Conservation (phyloP, 2,113 vertebrate genomes). For the Numida meleagris region DNA sequence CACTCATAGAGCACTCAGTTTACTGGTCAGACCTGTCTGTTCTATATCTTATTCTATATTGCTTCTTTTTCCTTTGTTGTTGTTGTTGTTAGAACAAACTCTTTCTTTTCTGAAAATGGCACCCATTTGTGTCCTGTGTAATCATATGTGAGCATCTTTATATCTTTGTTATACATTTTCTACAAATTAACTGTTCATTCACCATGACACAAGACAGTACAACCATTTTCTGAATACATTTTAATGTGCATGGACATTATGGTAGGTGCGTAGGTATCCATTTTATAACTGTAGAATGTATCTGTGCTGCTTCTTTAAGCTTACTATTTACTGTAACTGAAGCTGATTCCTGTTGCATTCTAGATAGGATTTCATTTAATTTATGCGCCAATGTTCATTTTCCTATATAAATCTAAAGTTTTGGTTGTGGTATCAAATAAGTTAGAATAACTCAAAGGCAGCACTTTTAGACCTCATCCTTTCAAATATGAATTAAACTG, state of each 20-base stretch:
- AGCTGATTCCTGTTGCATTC: not conserved
- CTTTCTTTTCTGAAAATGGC: not conserved
- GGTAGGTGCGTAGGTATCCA: not conserved
- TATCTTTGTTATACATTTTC: not conserved
- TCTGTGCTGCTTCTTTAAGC: not conserved
- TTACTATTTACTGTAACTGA: slow-evolving; percentile 16
- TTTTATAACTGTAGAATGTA: not conserved
- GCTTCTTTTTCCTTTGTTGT: not conserved
- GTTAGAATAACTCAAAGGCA: not conserved
- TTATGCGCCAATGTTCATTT: not conserved
- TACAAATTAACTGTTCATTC: not conserved
- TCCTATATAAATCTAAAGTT: slow-evolving; percentile 7
- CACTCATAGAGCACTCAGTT: not conserved
- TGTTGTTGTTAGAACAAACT: not conserved
- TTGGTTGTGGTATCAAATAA: slow-evolving; percentile 13
- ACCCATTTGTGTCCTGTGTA: not conserved
- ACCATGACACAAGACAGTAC: not conserved
- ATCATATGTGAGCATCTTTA: not conserved
- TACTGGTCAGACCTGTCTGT: not conserved
- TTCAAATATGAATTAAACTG: slow-evolving; percentile 29
- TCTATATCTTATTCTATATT: not conserved
- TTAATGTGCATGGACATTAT: not conserved
- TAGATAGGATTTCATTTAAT: not conserved
- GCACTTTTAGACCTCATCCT: not conserved
- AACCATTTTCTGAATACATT: not conserved